Evolutionary conservation across 53 echinoderm and acorn worm genomes (phyloP), one percentile per base, ranked within the genome.

Genomic region (Holothuria leucospilota): DNA sequence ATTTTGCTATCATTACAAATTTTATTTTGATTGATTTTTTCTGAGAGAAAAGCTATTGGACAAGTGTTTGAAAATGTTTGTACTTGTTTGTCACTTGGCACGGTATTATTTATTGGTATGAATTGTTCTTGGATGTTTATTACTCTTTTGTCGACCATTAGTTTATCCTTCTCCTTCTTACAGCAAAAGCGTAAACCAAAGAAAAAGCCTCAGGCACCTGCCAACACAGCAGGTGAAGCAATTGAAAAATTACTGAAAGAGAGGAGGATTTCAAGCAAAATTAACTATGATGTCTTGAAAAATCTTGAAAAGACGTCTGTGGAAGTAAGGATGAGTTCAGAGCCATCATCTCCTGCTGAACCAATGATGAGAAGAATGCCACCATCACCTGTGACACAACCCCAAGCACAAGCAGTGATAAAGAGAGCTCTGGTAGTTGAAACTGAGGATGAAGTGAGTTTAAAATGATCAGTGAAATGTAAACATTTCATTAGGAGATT

Each of bases 181-280:
- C 29, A 78, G 78, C 24, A 97, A 90, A 96, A 88, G 56, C 85
- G 90, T 69, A 95, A 95, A 62, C 83, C 70, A 69, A 85, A 75
- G 8, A 93, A 90, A 83, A 95, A 88, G 80, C 88, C 91, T 6
- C 93, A 87, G 6, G 93, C 90, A 74, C 93, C 93, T 69, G 97
- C 98, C 29, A 97, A 90, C 88, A 88, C 98, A 29, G 98, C 98
- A 20, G 95, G 98, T 11, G 98, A 97, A 72, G 98, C 98, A 53
- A 97, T 97, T 20, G 95, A 97, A 69, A 97, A 97, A 77, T 88
- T 97, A 10, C 51, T 97, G n/a, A 87, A 89, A 34, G 98, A 97
- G 86, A 95, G 91, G 89, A 97, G 93, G 69, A 97, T 97, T 81
- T 97, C 98, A 26, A 93, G 95, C 66, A 97, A 97, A 84, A 97